Evolutionary conservation across 35 echinoderm and acorn worm species (phyloP).

Genomic region (Amphiura filiformis): DNA sequence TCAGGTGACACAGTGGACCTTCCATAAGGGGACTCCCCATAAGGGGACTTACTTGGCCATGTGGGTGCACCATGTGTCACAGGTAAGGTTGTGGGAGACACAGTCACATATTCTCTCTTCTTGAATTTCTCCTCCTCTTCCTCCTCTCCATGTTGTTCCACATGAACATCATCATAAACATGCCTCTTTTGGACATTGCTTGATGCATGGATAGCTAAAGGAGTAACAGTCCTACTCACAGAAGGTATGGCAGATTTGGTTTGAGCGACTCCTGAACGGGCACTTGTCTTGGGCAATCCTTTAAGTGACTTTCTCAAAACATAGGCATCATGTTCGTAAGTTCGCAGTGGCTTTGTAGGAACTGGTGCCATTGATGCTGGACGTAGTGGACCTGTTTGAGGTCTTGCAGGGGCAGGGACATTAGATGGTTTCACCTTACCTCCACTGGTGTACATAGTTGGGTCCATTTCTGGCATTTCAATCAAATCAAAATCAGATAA

Average conservation of each 20-base stretch:
- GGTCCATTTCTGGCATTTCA: background rate
- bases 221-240: background rate
- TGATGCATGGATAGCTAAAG: background rate
- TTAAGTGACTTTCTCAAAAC: background rate
- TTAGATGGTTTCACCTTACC: background rate
- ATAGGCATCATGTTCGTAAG: slow-evolving; percentile 20
- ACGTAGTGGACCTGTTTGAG: background rate
- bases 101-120: background rate
- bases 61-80: too few species aligned
- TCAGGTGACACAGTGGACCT: too few species aligned
- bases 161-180: background rate
- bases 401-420: background rate
- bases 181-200: background rate
- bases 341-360: background rate
- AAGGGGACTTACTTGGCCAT: background rate
- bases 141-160: background rate
- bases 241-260: background rate
- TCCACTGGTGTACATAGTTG: background rate
- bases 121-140: background rate
- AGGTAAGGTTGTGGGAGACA: background rate
- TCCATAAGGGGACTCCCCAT: background rate
- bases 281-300: background rate
- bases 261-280: too few species aligned
- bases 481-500: slow-evolving; percentile 8
- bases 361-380: too few species aligned